Conservation (phyloP, 2,888 invertebrate genomes). For the Schrankia costaestrigalis region DNA sequence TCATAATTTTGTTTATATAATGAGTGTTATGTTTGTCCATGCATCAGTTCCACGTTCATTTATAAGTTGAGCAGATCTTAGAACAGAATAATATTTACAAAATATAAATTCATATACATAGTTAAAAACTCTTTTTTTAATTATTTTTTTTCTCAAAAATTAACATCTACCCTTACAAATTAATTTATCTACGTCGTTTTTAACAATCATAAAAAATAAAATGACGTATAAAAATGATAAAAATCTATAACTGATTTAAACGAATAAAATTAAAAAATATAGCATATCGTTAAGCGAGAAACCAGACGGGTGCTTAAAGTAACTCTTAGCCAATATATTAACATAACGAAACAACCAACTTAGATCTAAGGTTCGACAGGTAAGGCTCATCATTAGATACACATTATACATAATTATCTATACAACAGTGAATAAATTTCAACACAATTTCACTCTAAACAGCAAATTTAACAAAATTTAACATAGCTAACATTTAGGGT, state of each 20-base stretch:
- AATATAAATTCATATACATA: constrained; percentile 62
- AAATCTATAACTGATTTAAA: constrained; percentile 35
- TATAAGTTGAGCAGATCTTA: constrained; percentile 79
- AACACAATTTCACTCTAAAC: constrained; percentile 65
- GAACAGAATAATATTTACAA: constrained; percentile 76
- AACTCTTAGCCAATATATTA: constrained; percentile 52
- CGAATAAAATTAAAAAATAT: constrained; percentile 44
- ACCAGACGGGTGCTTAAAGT: constrained; percentile 46
- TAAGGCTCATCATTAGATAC: constrained; percentile 69
- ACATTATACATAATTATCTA: constrained; percentile 57
- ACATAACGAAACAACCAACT: constrained; percentile 63
- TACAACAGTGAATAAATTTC: constrained; percentile 74
- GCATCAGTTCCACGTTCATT: constrained; percentile 67
- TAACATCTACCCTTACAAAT: constrained; percentile 67
- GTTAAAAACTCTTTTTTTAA: constrained; percentile 54
- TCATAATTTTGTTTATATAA: constrained; percentile 1
- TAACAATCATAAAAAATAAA: constrained; percentile 54
- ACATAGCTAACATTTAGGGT: constrained; percentile 57
- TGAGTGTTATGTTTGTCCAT: constrained; percentile 7
- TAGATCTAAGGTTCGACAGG: constrained; percentile 61
- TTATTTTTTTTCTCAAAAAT: constrained; percentile 48
- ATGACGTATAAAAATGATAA: constrained; percentile 46
- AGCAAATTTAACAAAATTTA: constrained; percentile 66
- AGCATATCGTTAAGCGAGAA: constrained; percentile 51
- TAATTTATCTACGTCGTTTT: constrained; percentile 57